Evolutionary conservation across 2,888 invertebrate species (phyloP), one percentile per base, ranked within the genome.

Genomic region (Drosophila meridionalis): DNA sequence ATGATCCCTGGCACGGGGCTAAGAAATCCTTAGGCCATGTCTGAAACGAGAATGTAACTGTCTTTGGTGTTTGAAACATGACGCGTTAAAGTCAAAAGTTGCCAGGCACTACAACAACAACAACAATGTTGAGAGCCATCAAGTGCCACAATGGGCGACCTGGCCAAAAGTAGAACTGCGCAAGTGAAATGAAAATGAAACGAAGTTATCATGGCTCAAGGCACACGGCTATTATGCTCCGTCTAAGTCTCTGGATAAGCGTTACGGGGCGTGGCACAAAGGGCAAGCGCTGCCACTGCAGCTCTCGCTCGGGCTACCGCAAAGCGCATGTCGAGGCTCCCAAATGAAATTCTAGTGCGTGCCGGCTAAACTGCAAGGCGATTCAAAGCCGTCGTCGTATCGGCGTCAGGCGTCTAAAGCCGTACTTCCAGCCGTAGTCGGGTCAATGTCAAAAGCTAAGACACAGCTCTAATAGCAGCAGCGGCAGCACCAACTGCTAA

Each of bases 21-120:
- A 63, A 52, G 68, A 74, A 75, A 73, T 77, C 68, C 73, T 70
- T 68, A 72, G 86, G 83, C 64, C 81, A 81, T 71, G 78, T 78
- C 81, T 69, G 68, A 62, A 64, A 52, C 45, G 30, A 57, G 71
- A 76, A 73, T 76, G 81, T 81, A 78, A 86, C 69, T 78, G 75
- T 73, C 70, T 48, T 65, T 61, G 42, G 26, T 53, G 52, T 66
- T 60, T 48, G 70, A 76, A 76, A 76, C 76, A 82, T 73, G 82
- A 83, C 75, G 79, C 87, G 78, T 84, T 84, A 71, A 85, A 87
- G 85, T 79, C 80, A 80, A 76, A 85, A 82, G 78, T 84, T 84
- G 70, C 32, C 57, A 43, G 65, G 61, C 40, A 40, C 36, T 12
- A 60, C 59, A 61, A 56, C 77, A 74, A 61, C 62, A 40, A 47